Evolutionary conservation across 2,888 invertebrate genomes (phyloP), one percentile per base, ranked within the genome.

Genomic region (Syrphus vitripennis): DNA sequence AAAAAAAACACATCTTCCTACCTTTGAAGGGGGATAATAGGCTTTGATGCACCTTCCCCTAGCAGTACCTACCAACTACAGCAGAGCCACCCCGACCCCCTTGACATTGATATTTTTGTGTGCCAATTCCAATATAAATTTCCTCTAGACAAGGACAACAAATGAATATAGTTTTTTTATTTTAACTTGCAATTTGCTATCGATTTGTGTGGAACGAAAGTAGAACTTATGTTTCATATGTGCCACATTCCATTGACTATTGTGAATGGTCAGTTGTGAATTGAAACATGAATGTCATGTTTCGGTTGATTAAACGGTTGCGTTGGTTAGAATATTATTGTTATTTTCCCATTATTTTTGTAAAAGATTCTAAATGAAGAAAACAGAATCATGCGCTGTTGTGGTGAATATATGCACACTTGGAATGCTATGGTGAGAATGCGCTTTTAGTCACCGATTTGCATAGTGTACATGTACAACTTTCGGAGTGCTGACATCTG

Each of bases 101-200:
- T 83, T 83, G 83, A 83, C 83, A 83, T 83, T 83, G 83, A 83
- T 83, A 78, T 74, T 79, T 69, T 61, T 72, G 65, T 79, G 82
- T 83, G 78, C 83, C 83, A 67, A 78, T 83, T 83, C 79, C 74
- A 50, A 61, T 29, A 26, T 16, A 37, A 75, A 72, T 57, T 74
- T 75, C 69, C 69, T 63, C 48, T 37, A 19, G 63, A 53, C 34
- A 59, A 42, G 34, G 67, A 48, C 42, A 57, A 71, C 57, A 55
- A 50, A 31, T 45, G 19, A 34, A 34, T 19, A 57, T 19, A 57
- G 57, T 57, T 57, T 31, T 61, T 61, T n/a, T 26, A 26, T 40
- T 40, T 24, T 14, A n/a, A 12, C 24, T 63, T 71, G 57, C 45
- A 48, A 21, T 50, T 34, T 74, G 45, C 45, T 75, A 83, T 83